A percentile compares a stretch with the other conserved stretches of the same genome.
Conservation (phyloP, 2,113 vertebrate genomes). For the Indicator maculatus region DNA sequence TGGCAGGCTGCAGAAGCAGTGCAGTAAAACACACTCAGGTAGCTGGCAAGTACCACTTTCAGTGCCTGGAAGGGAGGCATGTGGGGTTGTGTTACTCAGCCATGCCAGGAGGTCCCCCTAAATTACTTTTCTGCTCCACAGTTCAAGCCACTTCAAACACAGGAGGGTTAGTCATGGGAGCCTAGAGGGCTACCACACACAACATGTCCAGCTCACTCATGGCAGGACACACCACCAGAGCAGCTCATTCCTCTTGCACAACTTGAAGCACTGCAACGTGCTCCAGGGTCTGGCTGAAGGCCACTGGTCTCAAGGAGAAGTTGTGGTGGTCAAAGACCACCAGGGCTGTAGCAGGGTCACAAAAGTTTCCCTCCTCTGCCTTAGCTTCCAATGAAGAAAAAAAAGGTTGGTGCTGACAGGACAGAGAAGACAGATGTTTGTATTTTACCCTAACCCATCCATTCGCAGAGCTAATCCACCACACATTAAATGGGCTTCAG, state of each 20-base stretch:
- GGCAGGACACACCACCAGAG: too few relatives aligned
- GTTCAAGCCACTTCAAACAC: not conserved
- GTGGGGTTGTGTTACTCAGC: accelerated
- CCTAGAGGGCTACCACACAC: not conserved
- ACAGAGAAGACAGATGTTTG: not conserved
- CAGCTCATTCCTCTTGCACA: not conserved
- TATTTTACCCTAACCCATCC: not conserved
- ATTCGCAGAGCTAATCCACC: accelerated
- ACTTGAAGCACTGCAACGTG: not conserved
- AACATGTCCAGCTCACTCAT: not conserved
- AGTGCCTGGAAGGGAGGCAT: accelerated
- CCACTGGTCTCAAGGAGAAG: not conserved
- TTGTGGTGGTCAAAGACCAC: not conserved
- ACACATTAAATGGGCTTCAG: accelerated
- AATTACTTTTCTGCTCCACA: accelerated
- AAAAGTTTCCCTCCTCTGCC: not conserved
- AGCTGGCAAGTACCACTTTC: not conserved
- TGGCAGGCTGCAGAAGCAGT: not conserved
- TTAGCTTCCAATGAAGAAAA: not conserved
- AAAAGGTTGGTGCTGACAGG: not conserved
- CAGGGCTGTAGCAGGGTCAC: not conserved
- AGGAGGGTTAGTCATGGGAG: not conserved
- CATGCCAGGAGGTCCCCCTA: not conserved
- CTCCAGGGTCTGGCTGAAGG: not conserved
- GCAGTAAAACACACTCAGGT: not conserved